Evolutionary conservation across 2,113 vertebrate species (phyloP), one percentile per base, ranked within the genome.

Genomic region (Plecturocebus donacophilus): DNA sequence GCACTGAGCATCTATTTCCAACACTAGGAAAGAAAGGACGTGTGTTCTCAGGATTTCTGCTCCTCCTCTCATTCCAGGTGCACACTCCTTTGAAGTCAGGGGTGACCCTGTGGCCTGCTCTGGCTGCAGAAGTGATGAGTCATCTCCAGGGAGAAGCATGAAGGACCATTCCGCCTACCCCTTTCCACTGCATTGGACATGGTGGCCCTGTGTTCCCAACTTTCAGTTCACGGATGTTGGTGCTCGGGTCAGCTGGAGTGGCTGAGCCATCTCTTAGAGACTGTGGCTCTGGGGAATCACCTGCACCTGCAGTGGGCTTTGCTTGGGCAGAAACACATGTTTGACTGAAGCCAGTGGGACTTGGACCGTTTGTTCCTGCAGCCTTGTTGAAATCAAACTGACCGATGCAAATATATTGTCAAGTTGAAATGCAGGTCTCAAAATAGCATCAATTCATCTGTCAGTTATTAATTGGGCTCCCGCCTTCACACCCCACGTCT

Each of bases 111-210:
- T 21, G 76, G 40, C 45, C 19, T 68, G 76, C 45, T 85, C 32
- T 35, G 30, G 32, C 82, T 58, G 52, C 54, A 45, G 68, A 40
- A 27, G n/a, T 11, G n/a, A 71, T 5, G 35, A 0, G 35, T 54
- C 12, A 3, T 47, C 10, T 71, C 66, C 35, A 52, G 47, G 47
- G 35, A 54, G 70, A 76, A 23, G 45, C 49, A 42, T 21, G 1
- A 42, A 40, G 52, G 30, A 52, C 49, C 27, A 6, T 30, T 54
- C 49, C 13, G 6, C 40, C 54, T 19, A 6, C 52, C n/a, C 42
- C 23, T 54, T 52, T 16, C 71, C n/a, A 6, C 52, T 13, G 12
- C 11, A 1, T 21, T 0, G 11, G 14, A 35, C 54, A 21, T 5
- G 66, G 40, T 6, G 40, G 6, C 40, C 11, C n/a, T 5, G 1